Evolutionary conservation across 2,797 vertebrate species (phyloP).

Genomic region (Saxicola maurus): DNA sequence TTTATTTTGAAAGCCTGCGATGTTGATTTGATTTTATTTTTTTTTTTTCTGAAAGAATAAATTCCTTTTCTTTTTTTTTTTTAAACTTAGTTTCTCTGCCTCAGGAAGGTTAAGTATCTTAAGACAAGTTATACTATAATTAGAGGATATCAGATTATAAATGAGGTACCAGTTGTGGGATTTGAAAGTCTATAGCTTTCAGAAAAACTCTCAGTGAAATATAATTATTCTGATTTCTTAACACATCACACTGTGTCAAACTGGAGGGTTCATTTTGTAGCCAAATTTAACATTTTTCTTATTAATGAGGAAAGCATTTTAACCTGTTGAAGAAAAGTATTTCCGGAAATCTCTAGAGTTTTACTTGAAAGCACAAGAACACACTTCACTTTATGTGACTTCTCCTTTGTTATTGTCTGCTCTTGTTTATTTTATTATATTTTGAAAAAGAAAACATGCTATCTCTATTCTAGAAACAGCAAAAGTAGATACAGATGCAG

Average conservation of each 20-base stretch:
- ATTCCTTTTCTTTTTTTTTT: background rate
- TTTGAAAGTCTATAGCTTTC: conserved; percentile 17
- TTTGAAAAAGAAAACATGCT: background rate
- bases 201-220: background rate
- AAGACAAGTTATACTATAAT: background rate
- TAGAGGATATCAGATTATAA: background rate
- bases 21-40: background rate
- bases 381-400: background rate
- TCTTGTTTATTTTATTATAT: background rate
- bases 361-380: background rate
- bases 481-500: background rate
- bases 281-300: conserved; percentile 23
- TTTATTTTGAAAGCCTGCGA: background rate
- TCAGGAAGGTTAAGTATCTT: conserved; percentile 1
- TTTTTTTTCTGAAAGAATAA: background rate
- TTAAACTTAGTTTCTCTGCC: background rate
- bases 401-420: background rate
- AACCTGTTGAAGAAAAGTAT: background rate
- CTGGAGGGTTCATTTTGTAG: background rate
- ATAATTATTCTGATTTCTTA: conserved; percentile 25
- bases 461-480: background rate
- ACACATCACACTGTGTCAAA: background rate
- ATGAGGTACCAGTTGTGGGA: background rate
- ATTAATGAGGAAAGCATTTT: conserved; percentile 4
- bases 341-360: background rate